These are phyloP conservation scores for Sitophilus oryzae DNA, from an alignment of 1,140 invertebrate species.

Conservation along the genomic window DNA sequence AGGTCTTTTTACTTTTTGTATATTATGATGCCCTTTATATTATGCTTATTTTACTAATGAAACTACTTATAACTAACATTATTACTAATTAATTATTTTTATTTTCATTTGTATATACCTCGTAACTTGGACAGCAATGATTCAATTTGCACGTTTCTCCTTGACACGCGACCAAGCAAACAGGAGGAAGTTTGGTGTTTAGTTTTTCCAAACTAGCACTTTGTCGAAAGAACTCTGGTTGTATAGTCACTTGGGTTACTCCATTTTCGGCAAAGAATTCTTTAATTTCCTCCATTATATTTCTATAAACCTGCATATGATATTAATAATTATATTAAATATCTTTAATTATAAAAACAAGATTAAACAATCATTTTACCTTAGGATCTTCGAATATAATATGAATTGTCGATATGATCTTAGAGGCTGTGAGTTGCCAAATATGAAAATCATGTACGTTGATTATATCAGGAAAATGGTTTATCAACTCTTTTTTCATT, in stretches of 20 bases:
- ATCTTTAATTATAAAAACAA: not conserved
- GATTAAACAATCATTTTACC: slow-evolving; percentile 40
- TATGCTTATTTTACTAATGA: not conserved
- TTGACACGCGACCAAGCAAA: slow-evolving; percentile 41
- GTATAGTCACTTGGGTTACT: slow-evolving; percentile 69
- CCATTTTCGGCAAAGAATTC: slow-evolving; percentile 67
- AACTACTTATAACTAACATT: not conserved
- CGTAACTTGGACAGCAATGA: slow-evolving; percentile 38
- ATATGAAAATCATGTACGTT: slow-evolving; percentile 79
- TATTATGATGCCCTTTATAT: no score
- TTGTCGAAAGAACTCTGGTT: slow-evolving; percentile 63
- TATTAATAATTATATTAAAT: slow-evolving; percentile 5
- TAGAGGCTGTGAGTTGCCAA: slow-evolving; percentile 67
- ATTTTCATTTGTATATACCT: slow-evolving; percentile 12
- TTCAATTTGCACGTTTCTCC: slow-evolving; percentile 35
- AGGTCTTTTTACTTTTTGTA: no score
- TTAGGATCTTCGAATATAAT: slow-evolving; percentile 63
- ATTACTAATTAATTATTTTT: not conserved
- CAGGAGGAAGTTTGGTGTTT: slow-evolving; percentile 20
- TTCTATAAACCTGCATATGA: slow-evolving; percentile 53
- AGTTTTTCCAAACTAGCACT: slow-evolving; percentile 31
- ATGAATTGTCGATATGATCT: slow-evolving; percentile 68
- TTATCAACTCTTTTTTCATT: slow-evolving; percentile 57
- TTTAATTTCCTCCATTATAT: slow-evolving; percentile 57
- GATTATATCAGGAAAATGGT: slow-evolving; percentile 69